Percentiles rank a stretch among this genome's conserved stretches.
Conservation (phyloP, 1,140 invertebrate genomes). For the Euura saliciscinereae region DNA sequence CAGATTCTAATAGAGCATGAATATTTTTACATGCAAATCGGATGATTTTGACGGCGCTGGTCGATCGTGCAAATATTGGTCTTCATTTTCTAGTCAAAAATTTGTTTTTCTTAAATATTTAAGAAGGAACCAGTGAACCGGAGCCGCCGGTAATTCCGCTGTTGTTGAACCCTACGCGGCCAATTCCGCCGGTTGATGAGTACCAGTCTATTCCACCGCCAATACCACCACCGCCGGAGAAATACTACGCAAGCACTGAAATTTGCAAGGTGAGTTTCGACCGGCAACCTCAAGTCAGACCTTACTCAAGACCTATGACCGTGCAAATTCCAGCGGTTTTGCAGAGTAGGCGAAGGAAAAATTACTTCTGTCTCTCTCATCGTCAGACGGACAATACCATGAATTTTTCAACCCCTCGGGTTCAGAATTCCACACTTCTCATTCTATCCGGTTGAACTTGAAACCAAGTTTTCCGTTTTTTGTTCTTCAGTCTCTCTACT, state of each 20-base stretch:
- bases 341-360: too few relatives aligned
- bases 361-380: too few relatives aligned
- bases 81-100: not conserved
- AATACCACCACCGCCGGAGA: conserved; percentile 74
- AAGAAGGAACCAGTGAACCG: conserved; percentile 44
- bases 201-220: conserved; percentile 71
- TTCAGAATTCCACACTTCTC: too few relatives aligned
- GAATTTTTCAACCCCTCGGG: too few relatives aligned
- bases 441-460: too few relatives aligned
- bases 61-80: not conserved
- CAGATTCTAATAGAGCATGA: not conserved
- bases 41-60: not conserved
- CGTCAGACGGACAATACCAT: too few relatives aligned
- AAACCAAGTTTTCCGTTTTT: too few relatives aligned
- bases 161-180: conserved; percentile 49
- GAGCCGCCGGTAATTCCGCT: conserved; percentile 53
- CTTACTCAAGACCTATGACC: not conserved
- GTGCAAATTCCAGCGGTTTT: not conserved
- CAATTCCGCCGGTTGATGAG: conserved; percentile 63
- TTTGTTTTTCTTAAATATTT: conserved; percentile 26
- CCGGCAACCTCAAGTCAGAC: not conserved
- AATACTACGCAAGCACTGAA: conserved; percentile 76
- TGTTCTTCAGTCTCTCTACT: too few relatives aligned
- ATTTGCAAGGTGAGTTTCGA: conserved; percentile 64
- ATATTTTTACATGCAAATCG: not conserved